Base-by-base conservation (phyloP, 2,113 vertebrate species). In the Xiphophorus maculatus region DNA sequence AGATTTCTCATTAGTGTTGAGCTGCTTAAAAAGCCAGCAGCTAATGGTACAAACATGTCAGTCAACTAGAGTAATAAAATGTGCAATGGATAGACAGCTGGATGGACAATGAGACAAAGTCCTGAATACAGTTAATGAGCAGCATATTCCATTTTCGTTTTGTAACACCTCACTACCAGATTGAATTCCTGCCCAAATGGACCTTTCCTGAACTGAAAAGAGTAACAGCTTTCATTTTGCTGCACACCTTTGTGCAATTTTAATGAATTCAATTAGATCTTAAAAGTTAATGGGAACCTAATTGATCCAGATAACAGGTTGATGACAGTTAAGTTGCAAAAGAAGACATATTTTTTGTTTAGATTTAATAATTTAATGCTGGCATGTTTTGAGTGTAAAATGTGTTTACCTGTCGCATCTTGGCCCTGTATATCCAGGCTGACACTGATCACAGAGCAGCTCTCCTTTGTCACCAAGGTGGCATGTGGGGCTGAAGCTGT, bases 401-500 rank as follows among this genome's bases (percentile, higher is more conserved):
- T 33, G 62, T 4, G n/a, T 73, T 44, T 95, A 99, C 98, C 97
- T 97, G 86, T 99, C 95, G 77, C 98, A 99, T 81, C 94, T 94
- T 15, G 93, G 84, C 84, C 97, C 97, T 12, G 93, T 19, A 42
- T 99, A 97, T 29, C 96, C 97, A 1, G 82, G 80, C 63, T 84
- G 93, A 75, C 98, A 99, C 28, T 85, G 93, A 74, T 99, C 96
- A 5, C 98, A 99, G 72, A 96, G 79, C 91, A 97, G n/a, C 87
- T 95, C 95, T 66, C 82, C 95, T 7, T 82, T 93, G 63, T 3
- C 85, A 70, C 96, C 94, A 69, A 96, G 91, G 87, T 94, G 96
- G 88, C 98, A 99, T 0, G 95, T 98, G 0, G 98, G 98, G 84
- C 98, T 99, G 88, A 99, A 99, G 88, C 98, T 99, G 64, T 66